These are phyloP conservation scores for Echeneis naucrates DNA, from an alignment of 2,797 vertebrate species.

Conservation along the genomic window DNA sequence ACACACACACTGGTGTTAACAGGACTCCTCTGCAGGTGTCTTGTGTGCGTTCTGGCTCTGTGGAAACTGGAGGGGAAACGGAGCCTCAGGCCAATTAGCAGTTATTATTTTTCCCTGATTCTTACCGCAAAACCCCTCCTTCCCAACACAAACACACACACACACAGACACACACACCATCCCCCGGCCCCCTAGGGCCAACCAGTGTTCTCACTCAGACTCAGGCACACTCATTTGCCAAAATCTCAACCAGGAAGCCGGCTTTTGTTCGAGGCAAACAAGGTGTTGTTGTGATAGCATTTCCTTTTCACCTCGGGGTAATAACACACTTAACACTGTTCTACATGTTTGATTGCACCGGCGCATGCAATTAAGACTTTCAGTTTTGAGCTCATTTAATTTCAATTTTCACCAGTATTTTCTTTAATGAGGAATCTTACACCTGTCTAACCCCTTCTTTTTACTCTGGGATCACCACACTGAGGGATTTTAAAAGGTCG, in stretches of 20 bases:
- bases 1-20: conserved; percentile 61
- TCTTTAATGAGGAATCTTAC: conserved; percentile 44
- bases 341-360: conserved; percentile 66
- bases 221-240: conserved; percentile 47
- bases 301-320: conserved; percentile 74
- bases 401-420: conserved; percentile 64
- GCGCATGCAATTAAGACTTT: conserved; percentile 66
- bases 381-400: conserved; percentile 46
- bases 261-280: conserved; percentile 15
- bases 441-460: conserved; percentile 49
- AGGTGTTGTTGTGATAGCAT: conserved; percentile 73
- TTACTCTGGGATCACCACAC: conserved; percentile 17
- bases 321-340: conserved; percentile 70
- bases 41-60: conserved; percentile 67
- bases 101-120: conserved; percentile 79
- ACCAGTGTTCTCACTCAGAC: conserved; percentile 61
- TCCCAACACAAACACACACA: conserved; percentile 25
- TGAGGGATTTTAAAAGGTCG: conserved; percentile 5
- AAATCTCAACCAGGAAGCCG: conserved; percentile 50
- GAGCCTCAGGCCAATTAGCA: conserved; percentile 84
- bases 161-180: conserved; percentile 2
- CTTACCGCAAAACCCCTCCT: conserved; percentile 37
- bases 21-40: conserved; percentile 68
- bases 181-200: conserved; percentile 45
- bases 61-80: conserved; percentile 63